Evolutionary conservation across 2,797 vertebrate genomes (phyloP), one percentile per base, ranked within the genome.

Genomic region (Pygocentrus nattereri): DNA sequence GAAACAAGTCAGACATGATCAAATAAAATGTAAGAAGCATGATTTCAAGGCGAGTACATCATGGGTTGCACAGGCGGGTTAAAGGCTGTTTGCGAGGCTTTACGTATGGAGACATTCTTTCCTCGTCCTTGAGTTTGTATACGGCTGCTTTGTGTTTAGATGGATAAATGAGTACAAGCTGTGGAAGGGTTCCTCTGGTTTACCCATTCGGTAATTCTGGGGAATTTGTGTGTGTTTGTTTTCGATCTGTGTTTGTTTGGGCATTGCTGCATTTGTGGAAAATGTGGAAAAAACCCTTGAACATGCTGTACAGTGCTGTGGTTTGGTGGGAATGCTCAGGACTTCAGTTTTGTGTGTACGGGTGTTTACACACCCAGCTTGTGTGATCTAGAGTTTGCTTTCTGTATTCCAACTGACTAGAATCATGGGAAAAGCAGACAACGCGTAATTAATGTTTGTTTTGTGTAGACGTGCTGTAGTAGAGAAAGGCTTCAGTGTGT

Each of bases 391-490:
- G 13, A 38, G 68, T 58, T 31, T 34, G 41, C 19, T 47, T 19
- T 30, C 59, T 21, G 62, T 44, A 34, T 68, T 68, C 47, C 11
- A 21, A 56, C 34, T 68, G 34, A 15, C 50, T 38, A 50, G 54
- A 59, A 59, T 74, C 31, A 19, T 73, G 50, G 30, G 52, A 73
- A 73, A 73, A 56, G 71, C 38, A 74, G 52, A 59, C 72, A 59
- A 23, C n/a, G 38, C 54, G 4, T 59, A 50, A 47, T 49, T 50
- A 30, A 50, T 50, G 47, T 70, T 70, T 49, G 68, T 70, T 70
- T 70, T 47, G 21, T 27, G 41, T 49, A 69, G 67, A 5, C 41
- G 47, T 10, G 23, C 11, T 15, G n/a, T 69, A 69, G 38, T 13
- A 3, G 34, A 67, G 34, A 21, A 1, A 13, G 34, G 21, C 38